Percentiles rank a stretch among this genome's conserved stretches.
Conservation (phyloP, 2,113 vertebrate genomes). For the Mus spicilegus region DNA sequence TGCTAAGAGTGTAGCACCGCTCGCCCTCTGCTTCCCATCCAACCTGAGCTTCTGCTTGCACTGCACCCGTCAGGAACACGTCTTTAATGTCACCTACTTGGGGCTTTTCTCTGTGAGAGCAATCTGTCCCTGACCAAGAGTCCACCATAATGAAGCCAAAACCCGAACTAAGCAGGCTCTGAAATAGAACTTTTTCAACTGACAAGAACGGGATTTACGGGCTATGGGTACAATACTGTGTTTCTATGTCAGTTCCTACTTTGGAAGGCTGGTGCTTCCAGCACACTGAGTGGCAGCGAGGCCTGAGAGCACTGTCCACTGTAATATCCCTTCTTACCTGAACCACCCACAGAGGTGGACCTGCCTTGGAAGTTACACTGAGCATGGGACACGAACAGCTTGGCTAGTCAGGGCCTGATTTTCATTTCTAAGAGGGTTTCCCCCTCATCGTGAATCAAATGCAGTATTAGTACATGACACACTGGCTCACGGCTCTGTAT, state of each 20-base stretch:
- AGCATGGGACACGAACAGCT: conserved; percentile 55
- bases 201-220: conserved; percentile 30
- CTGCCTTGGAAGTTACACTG: conserved; percentile 49
- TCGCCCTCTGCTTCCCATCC: conserved; percentile 67
- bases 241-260: neutral
- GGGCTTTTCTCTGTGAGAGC: neutral
- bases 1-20: conserved; percentile 2
- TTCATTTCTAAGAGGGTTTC: conserved; percentile 11
- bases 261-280: conserved; percentile 43
- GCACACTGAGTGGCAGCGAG: neutral
- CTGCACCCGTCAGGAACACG: neutral
- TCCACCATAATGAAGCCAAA: conserved; percentile 14
- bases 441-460: conserved; percentile 70
- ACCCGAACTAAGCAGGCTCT: neutral
- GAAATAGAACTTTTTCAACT: neutral
- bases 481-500: conserved; percentile 83
- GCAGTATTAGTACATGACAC: conserved; percentile 81
- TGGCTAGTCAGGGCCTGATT: conserved; percentile 47
- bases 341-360: conserved; percentile 64
- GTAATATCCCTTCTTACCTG: conserved; percentile 79
- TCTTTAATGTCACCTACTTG: conserved; percentile 27
- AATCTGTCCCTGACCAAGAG: conserved; percentile 44
- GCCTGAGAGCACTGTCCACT: conserved; percentile 54
- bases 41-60: conserved; percentile 8
- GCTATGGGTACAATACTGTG: neutral